Evolutionary conservation across 2,113 vertebrate species (phyloP).

Genomic region (Fregetta grallaria): DNA sequence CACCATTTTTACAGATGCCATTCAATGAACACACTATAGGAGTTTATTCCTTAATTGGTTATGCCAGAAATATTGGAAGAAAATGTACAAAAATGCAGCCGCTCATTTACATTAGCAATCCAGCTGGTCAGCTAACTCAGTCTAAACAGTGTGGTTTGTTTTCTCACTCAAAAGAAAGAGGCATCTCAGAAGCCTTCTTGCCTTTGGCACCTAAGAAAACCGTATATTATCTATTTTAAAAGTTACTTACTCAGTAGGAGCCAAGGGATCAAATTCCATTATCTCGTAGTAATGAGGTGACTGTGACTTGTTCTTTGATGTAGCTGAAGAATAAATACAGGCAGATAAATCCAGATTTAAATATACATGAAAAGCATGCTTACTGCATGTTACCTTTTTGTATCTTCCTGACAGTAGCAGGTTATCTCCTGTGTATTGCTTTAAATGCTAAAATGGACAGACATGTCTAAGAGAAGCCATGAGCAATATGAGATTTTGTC

Average conservation of each 20-base stretch:
- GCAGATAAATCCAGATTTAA: neutral
- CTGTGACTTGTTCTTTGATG: slow-evolving; percentile 53
- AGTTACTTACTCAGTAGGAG: slow-evolving; percentile 78
- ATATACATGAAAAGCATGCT: neutral
- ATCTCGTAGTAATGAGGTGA: slow-evolving; percentile 74
- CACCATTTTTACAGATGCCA: neutral
- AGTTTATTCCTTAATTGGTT: neutral
- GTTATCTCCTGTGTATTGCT: neutral
- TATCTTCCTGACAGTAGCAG: neutral
- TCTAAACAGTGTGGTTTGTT: neutral
- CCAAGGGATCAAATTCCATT: slow-evolving; percentile 82
- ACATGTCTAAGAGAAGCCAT: neutral
- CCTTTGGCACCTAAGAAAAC: neutral
- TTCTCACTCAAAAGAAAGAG: neutral
- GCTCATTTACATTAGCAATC: neutral
- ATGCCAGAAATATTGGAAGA: neutral
- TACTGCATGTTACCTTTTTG: neutral
- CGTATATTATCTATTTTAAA: neutral
- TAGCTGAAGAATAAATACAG: slow-evolving; percentile 17
- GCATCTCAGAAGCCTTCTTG: neutral
- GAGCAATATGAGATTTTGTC: neutral
- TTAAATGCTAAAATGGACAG: neutral
- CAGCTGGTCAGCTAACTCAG: neutral
- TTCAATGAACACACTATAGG: neutral
- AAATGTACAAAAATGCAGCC: neutral